A percentile compares a stretch with the other conserved stretches of the same genome.
Evolutionary conservation across 2,888 invertebrate genomes (phyloP).

Genomic region (Tanypteryx hageni): DNA sequence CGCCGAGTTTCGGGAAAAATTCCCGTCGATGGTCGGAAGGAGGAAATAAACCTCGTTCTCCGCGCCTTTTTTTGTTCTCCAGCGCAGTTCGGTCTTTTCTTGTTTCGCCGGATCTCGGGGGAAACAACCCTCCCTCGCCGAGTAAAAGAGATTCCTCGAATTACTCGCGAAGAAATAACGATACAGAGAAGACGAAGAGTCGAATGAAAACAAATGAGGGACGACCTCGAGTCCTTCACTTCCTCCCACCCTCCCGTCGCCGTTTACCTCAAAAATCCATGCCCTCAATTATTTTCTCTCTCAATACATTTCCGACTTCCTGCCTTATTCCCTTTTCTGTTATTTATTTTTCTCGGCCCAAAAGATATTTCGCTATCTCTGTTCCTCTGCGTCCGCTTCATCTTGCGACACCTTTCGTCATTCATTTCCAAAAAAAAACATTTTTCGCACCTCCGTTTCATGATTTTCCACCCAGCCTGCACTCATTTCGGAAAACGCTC

Average conservation of each 20-base stretch:
- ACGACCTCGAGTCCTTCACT: neutral
- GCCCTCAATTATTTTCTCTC: conserved; percentile 1
- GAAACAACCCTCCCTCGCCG: neutral
- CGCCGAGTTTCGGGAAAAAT: too few relatives aligned
- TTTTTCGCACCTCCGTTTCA: neutral
- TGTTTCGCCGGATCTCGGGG: too few relatives aligned
- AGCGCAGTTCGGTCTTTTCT: too few relatives aligned
- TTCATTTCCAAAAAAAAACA: neutral
- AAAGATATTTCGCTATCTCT: neutral
- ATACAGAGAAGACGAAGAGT: neutral
- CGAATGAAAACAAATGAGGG: neutral
- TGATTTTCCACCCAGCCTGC: neutral
- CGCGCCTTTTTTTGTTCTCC: too few relatives aligned
- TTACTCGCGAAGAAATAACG: neutral
- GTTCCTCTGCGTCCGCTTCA: neutral
- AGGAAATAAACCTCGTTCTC: too few relatives aligned
- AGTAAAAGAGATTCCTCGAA: neutral
- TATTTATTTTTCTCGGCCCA: neutral
- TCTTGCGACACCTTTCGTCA: neutral
- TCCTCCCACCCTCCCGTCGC: neutral
- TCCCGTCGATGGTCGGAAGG: too few relatives aligned
- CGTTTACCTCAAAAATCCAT: too few relatives aligned
- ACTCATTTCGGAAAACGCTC: too few relatives aligned
- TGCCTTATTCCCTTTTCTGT: neutral
- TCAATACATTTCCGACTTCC: neutral